phyloP scores from a whole-genome alignment of 2,888 invertebrate genomes.

The Caradrina kadenii region DNA sequence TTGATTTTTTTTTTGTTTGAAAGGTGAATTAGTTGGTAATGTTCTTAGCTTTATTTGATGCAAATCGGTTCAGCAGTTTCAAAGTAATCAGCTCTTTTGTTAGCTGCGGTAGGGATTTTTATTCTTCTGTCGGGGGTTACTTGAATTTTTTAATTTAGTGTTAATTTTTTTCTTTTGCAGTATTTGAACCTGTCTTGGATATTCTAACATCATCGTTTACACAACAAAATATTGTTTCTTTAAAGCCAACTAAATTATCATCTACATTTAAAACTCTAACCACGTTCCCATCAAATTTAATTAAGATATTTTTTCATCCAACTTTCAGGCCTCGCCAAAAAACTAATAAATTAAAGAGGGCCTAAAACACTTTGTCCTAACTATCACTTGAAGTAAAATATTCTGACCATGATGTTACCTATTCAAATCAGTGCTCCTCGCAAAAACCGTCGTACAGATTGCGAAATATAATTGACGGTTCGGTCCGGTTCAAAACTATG shows the following conservation, averaged over 20 bases:
- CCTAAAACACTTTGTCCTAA: constrained; percentile 49
- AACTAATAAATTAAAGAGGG: constrained; percentile 51
- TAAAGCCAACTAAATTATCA: background rate
- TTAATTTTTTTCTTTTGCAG: no score
- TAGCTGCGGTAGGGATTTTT: no score
- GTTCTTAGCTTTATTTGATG: no score
- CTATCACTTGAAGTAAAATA: constrained; percentile 64
- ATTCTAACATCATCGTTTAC: background rate
- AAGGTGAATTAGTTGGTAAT: no score
- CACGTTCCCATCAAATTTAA: constrained; percentile 42
- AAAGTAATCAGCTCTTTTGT: no score
- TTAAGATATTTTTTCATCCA: constrained; percentile 28
- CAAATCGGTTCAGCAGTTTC: no score
- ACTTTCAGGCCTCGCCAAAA: constrained; percentile 22
- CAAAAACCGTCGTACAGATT: constrained; percentile 79
- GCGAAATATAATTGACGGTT: constrained; percentile 84
- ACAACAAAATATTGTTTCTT: no score
- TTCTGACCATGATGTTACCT: constrained; percentile 67
- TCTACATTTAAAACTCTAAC: constrained; percentile 3
- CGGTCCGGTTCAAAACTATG: constrained; percentile 72
- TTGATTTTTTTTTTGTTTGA: no score
- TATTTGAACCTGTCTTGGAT: no score
- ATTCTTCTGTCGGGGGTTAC: no score
- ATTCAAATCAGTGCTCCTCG: constrained; percentile 74
- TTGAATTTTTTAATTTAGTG: no score